Conservation (phyloP, 2,797 vertebrate species). For the Pipistrellus pygmaeus region DNA sequence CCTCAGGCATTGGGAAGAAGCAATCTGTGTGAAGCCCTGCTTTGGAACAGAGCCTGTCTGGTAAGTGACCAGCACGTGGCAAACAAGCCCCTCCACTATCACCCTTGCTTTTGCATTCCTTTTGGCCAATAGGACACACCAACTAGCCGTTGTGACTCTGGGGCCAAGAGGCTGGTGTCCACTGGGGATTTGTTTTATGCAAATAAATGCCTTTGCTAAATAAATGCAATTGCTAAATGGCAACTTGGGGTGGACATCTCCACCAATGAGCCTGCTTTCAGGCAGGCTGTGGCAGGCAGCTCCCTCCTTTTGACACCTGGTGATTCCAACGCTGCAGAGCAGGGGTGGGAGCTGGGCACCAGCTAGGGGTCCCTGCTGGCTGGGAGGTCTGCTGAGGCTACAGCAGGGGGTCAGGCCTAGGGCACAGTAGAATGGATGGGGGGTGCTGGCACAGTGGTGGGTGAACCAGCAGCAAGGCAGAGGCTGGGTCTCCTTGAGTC, state of each 20-base stretch:
- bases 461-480: not conserved
- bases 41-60: not conserved
- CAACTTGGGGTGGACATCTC: not conserved
- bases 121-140: not conserved
- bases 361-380: accelerated
- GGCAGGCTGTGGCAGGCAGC: not conserved
- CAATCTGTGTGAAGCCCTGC: not conserved
- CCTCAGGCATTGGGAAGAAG: not conserved
- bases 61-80: accelerated
- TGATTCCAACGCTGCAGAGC: too few relatives aligned
- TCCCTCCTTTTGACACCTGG: not conserved
- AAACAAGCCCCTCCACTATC: accelerated
- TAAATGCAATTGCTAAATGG: not conserved
- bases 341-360: not conserved
- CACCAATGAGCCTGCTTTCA: not conserved
- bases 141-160: not conserved
- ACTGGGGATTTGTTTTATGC: not conserved
- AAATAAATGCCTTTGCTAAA: too few relatives aligned
- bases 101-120: not conserved
- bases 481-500: constrained; percentile 52
- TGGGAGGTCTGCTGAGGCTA: not conserved
- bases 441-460: not conserved
- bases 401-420: not conserved
- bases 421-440: not conserved
- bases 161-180: not conserved